Evolutionary conservation across 2,888 invertebrate species (phyloP).

Genomic region (Anthrax anthrax): DNA sequence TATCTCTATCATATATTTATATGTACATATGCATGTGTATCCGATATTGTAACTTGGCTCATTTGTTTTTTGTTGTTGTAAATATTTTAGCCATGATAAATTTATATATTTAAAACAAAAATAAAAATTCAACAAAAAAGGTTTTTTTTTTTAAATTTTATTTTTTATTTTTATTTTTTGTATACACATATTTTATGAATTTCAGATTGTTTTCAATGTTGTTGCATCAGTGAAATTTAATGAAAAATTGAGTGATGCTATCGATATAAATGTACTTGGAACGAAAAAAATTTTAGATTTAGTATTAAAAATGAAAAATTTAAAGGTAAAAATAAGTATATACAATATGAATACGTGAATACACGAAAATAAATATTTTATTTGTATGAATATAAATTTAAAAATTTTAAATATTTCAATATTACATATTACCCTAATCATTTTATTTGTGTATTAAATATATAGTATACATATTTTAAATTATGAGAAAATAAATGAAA

Average conservation of each 20-base stretch:
- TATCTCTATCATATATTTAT: constrained; percentile 9
- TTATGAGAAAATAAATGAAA: too few relatives aligned
- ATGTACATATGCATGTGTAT: constrained; percentile 10
- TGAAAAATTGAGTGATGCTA: constrained; percentile 34
- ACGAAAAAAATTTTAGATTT: constrained; percentile 35
- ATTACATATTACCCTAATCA: too few relatives aligned
- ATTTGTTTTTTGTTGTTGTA: too few relatives aligned
- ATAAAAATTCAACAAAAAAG: too few relatives aligned
- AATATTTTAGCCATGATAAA: too few relatives aligned
- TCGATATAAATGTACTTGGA: constrained; percentile 34
- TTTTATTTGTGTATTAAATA: too few relatives aligned
- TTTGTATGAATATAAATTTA: too few relatives aligned
- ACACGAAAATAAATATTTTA: too few relatives aligned
- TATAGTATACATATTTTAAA: too few relatives aligned
- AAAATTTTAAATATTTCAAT: too few relatives aligned
- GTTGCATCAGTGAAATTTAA: constrained; percentile 36
- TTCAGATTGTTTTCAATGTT: constrained; percentile 34
- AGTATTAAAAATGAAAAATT: constrained; percentile 30
- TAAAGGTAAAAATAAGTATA: constrained; percentile 28
- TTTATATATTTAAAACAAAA: too few relatives aligned
- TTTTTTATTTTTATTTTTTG: constrained; percentile 2
- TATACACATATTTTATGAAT: constrained; percentile 2
- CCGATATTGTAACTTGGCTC: too few relatives aligned
- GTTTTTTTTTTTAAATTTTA: constrained; percentile 1
- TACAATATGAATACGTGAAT: background rate